Conservation (phyloP, 2,888 invertebrate species). For the Calameuta idolon region DNA sequence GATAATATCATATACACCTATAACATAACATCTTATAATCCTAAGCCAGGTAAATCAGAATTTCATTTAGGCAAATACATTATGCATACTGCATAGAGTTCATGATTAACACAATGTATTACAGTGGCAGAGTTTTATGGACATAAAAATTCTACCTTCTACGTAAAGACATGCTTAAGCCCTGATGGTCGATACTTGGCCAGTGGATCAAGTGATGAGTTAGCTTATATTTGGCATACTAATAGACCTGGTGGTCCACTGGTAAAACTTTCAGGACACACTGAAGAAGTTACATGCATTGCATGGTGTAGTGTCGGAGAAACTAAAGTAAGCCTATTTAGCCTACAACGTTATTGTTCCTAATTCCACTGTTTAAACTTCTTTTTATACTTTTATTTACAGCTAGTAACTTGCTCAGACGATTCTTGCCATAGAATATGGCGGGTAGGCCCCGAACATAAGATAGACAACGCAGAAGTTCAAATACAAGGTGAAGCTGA, state of each 20-base stretch:
- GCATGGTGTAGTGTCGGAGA: constrained; percentile 78
- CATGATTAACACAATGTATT: background rate
- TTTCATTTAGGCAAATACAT: background rate
- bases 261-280: constrained; percentile 79
- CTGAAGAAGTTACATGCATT: constrained; percentile 89
- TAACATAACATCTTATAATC: constrained; percentile 78
- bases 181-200: constrained; percentile 84
- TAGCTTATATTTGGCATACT: constrained; percentile 89
- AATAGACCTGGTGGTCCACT: constrained; percentile 74
- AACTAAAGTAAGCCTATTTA: constrained; percentile 63
- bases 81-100: background rate
- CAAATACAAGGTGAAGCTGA: constrained; percentile 69
- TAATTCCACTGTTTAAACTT: background rate
- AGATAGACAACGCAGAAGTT: constrained; percentile 55
- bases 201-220: constrained; percentile 89
- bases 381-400: constrained; percentile 3
- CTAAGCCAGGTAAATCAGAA: constrained; percentile 70
- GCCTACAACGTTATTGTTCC: background rate
- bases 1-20: constrained; percentile 89
- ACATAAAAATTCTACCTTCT: constrained; percentile 84
- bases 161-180: constrained; percentile 85
- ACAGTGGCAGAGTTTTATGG: constrained; percentile 71
- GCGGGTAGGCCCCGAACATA: constrained; percentile 73
- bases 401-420: constrained; percentile 85
- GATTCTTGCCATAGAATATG: constrained; percentile 84